Evolutionary conservation across 2,113 vertebrate genomes (phyloP), one percentile per base, ranked within the genome.

Genomic region (Oncorhynchus kisutch): DNA sequence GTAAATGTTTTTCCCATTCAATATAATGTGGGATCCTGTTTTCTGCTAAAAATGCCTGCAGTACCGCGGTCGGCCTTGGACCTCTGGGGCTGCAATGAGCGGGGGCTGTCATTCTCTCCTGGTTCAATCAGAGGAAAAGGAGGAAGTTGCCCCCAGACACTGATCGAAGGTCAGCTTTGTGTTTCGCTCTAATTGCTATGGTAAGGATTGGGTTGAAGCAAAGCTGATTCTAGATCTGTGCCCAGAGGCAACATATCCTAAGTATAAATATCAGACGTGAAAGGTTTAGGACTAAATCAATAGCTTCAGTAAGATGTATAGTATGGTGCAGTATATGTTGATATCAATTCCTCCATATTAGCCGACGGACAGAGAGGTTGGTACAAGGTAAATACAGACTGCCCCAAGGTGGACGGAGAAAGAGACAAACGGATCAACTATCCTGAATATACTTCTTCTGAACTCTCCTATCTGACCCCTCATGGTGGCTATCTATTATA

Each of bases 51-150:
- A 39, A 39, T 9, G 39, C 39, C 7, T 12, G 39, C 9, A 45
- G 39, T 45, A 45, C 39, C 39, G 2, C 9, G 39, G 39, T 45
- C 39, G 8, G 9, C 39, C 39, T 11, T 45, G 9, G 11, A 45
- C 39, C 3, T 45, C 39, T 2, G 39, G 11, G 39, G 39, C 39
- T 45, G 12, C 39, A 45, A 45, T 45, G 9, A 45, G 39, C 11
- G 8, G 39, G 39, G 39, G 39, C 39, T 12, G 39, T 12, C 39
- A 9, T 45, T 45, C 9, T 45, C 39, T 11, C 9, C 39, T 45
- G 39, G 9, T 45, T 45, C 39, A 91, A 87, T 88, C 82, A 82
- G 75, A 75, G 57, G 69, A 73, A 81, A 22, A 60, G 1, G n/a
- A 62, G n/a, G 39, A 45, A 12, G 5, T 22, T 62, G 59, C 59